Evolutionary conservation across 92 coral and sea anemone genomes (phyloP).

Genomic region (Diadumene lineata): DNA sequence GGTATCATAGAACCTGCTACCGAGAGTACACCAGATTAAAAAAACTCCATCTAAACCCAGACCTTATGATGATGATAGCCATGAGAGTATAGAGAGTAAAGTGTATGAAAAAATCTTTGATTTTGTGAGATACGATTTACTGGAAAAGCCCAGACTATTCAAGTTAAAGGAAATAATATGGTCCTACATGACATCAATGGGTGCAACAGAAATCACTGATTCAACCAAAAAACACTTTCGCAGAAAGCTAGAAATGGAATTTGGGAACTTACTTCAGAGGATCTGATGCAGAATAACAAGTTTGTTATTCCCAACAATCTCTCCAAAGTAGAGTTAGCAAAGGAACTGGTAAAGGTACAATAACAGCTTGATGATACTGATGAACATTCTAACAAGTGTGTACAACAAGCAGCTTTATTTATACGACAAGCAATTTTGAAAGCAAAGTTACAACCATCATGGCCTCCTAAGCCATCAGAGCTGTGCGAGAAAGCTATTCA

Average conservation of each 20-base stretch:
- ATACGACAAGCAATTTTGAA: conserved; percentile 26
- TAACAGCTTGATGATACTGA: conserved; percentile 9
- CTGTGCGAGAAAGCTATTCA: conserved; percentile 8
- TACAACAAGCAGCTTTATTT: conserved; percentile 31
- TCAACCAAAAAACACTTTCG: conserved; percentile 43
- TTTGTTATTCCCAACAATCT: conserved; percentile 42
- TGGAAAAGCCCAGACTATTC: conserved; percentile 34
- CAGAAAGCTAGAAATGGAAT: conserved; percentile 34
- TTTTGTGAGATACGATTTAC: conserved; percentile 26
- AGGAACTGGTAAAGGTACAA: conserved; percentile 15
- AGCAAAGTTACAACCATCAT: conserved; percentile 11
- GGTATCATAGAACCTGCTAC: conserved; percentile 59
- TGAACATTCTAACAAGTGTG: conserved; percentile 7
- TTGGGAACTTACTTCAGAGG: conserved; percentile 27
- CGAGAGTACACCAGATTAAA: conserved; percentile 30
- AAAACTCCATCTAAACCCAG: too few relatives aligned
- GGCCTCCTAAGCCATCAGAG: conserved; percentile 53
- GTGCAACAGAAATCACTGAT: conserved; percentile 34
- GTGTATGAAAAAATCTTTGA: conserved; percentile 40
- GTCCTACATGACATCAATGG: conserved; percentile 28
- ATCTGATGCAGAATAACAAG: conserved; percentile 46
- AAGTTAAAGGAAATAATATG: conserved; percentile 30
- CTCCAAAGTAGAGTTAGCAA: conserved; percentile 35
- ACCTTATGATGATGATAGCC: too few relatives aligned
- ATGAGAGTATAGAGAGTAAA: conserved; percentile 23